These are phyloP conservation scores for Eupithecia dodoneata DNA, from an alignment of 2,888 invertebrate genomes.

Conservation along the genomic window DNA sequence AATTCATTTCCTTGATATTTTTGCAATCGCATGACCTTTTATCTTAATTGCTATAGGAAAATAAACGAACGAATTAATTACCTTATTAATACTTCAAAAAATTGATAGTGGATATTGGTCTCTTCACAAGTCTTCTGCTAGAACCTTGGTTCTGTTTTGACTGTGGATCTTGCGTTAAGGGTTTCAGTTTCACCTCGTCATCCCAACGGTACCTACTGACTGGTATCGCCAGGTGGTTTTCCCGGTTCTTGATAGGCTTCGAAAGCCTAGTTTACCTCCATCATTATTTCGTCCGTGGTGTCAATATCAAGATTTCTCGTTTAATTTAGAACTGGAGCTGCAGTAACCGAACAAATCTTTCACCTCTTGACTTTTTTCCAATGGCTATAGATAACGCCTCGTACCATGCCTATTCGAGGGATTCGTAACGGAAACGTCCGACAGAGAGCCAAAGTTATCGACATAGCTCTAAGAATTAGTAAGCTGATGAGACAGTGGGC, in stretches of 20 bases:
- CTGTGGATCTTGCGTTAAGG: not conserved
- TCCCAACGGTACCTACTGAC: not conserved
- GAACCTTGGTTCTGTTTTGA: not conserved
- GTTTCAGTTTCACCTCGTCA: not conserved
- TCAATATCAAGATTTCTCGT: not conserved
- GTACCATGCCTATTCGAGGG: not conserved
- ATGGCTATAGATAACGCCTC: not conserved
- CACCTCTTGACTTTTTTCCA: not conserved
- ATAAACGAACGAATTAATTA: not conserved
- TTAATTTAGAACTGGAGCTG: not conserved
- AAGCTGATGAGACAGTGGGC: too few relatives aligned
- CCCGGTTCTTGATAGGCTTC: not conserved
- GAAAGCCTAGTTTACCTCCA: not conserved
- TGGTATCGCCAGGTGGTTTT: not conserved
- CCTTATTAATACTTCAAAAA: not conserved
- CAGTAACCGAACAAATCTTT: not conserved
- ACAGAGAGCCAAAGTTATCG: too few relatives aligned
- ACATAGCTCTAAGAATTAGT: too few relatives aligned
- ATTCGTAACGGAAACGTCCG: too few relatives aligned
- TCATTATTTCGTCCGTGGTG: not conserved
- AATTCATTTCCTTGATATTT: constrained; percentile 1
- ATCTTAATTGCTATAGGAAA: constrained; percentile 9
- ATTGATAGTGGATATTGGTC: not conserved
- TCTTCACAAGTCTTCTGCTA: not conserved
- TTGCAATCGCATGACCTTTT: not conserved